These are phyloP conservation scores for Brachypteracias leptosomus DNA, from an alignment of 2,113 vertebrate species.

Conservation along the genomic window DNA sequence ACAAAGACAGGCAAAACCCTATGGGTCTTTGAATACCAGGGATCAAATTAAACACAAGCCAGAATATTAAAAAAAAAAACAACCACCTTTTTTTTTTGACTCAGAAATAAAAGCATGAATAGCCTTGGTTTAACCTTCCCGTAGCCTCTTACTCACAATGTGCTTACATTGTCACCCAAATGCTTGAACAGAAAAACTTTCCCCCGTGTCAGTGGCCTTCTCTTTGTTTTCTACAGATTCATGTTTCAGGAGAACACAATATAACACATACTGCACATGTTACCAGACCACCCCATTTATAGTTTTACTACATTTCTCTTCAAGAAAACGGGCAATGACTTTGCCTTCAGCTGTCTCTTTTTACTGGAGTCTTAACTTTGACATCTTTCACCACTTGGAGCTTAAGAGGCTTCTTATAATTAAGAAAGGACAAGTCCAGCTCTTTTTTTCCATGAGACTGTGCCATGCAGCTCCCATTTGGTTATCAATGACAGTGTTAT, in stretches of 20 bases:
- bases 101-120: background rate
- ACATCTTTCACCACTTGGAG: background rate
- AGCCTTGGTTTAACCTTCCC: background rate
- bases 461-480: background rate
- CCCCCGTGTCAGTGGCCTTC: background rate
- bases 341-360: background rate
- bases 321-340: background rate
- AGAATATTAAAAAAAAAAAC: background rate
- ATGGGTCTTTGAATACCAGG: background rate
- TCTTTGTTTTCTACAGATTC: background rate
- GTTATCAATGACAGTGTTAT: constrained; percentile 9
- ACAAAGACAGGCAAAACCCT: background rate
- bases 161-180: background rate
- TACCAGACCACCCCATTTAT: background rate
- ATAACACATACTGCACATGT: background rate
- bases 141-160: background rate
- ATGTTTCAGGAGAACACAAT: accelerated
- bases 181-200: background rate
- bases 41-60: background rate
- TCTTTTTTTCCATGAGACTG: background rate
- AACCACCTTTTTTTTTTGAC: background rate
- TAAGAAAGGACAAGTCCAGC: background rate
- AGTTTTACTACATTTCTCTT: background rate
- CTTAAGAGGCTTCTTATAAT: background rate
- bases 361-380: background rate